These are phyloP conservation scores for Odontocerum albicorne DNA, from an alignment of 2,888 invertebrate genomes.

Conservation along the genomic window DNA sequence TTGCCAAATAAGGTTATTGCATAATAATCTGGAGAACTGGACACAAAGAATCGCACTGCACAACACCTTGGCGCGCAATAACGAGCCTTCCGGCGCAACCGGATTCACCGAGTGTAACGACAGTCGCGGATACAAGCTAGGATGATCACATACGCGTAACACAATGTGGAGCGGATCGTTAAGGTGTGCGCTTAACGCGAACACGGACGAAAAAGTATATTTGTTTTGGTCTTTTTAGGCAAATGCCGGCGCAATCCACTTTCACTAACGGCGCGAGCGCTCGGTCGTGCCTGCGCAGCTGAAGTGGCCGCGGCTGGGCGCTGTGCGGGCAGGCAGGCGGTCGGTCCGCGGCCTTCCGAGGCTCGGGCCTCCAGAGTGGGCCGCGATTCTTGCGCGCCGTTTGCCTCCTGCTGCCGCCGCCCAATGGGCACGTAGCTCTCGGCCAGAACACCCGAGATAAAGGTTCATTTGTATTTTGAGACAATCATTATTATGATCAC, in stretches of 20 bases:
- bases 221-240: constrained; percentile 12
- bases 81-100: constrained; percentile 13
- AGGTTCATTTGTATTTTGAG: too few species aligned
- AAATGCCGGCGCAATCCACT: constrained; percentile 40
- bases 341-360: too few species aligned
- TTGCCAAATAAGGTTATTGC: too few species aligned
- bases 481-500: too few species aligned
- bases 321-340: constrained; percentile 33
- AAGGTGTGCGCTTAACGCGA: constrained; percentile 6
- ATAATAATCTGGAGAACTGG: not conserved
- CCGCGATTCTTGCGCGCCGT: constrained; percentile 42
- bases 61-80: constrained; percentile 10
- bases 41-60: constrained; percentile 7
- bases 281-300: constrained; percentile 10
- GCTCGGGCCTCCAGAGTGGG: constrained; percentile 39
- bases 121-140: constrained; percentile 9
- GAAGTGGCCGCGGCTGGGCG: constrained; percentile 12
- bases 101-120: constrained; percentile 8
- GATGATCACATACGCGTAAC: constrained; percentile 20
- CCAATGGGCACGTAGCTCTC: not conserved
- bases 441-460: not conserved
- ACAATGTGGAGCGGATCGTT: constrained; percentile 7
- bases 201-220: not conserved
- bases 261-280: constrained; percentile 45
- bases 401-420: not conserved